These are phyloP conservation scores for Brachionus manjavacas DNA, from an alignment of 1,140 invertebrate species.

Conservation along the genomic window DNA sequence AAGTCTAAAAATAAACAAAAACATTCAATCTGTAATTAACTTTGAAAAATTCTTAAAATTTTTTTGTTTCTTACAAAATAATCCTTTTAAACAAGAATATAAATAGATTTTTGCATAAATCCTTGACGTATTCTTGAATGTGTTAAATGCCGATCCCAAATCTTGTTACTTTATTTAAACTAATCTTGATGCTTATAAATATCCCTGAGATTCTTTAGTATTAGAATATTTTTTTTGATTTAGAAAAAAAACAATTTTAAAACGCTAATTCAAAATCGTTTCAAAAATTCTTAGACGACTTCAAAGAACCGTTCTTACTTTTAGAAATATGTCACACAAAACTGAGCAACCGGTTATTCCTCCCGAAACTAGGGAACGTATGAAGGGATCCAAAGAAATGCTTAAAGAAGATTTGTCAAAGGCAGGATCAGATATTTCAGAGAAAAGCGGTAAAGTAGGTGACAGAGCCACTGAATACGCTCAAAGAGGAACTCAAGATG, in stretches of 20 bases:
- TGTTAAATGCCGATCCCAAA: not conserved
- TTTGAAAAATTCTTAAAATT: not conserved
- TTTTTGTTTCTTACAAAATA: not conserved
- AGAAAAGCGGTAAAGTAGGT: not conserved
- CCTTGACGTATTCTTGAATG: not conserved
- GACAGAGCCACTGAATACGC: not conserved
- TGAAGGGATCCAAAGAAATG: not conserved
- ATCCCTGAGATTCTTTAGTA: not conserved
- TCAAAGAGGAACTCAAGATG: not conserved
- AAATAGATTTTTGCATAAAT: not conserved
- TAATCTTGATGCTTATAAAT: not conserved
- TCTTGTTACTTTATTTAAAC: not conserved
- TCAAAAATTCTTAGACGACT: slow-evolving; percentile 31
- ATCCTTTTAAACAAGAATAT: not conserved
- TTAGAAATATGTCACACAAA: slow-evolving; percentile 13
- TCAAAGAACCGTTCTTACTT: not conserved
- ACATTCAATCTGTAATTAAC: not conserved
- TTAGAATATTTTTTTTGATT: not conserved
- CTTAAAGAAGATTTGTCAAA: not conserved
- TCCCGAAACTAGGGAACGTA: not conserved
- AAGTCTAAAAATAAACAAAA: not conserved
- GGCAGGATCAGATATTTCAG: not conserved
- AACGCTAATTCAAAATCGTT: not conserved
- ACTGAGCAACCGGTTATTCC: not conserved
- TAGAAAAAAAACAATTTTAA: not conserved